Base-by-base conservation (phyloP, 2,797 vertebrate genomes). In the Brachyalestes nurse region DNA sequence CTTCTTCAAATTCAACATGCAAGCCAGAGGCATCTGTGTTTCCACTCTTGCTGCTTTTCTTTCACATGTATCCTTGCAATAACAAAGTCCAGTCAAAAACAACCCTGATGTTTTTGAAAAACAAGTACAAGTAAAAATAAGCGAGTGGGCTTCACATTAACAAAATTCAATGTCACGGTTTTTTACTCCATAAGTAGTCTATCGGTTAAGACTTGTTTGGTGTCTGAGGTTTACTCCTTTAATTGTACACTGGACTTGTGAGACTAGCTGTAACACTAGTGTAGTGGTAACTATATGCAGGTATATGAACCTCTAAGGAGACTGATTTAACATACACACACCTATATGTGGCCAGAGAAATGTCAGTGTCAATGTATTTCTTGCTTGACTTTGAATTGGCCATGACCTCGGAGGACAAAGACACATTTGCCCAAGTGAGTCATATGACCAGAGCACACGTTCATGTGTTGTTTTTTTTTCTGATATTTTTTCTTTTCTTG, bases 21-120 rank as follows among this genome's bases (percentile, higher is more conserved):
- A 23, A 75, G 40, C 72, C 57, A 83, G 78, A 58, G 77, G 75
- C 73, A 53, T 58, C 64, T 71, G 79, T 81, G 78, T 85, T 78
- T 84, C 47, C 77, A 40, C 51, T 73, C 70, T 70, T 64, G 65
- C 34, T 71, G 73, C 21, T 42, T 57, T 72, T 72, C 71, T n/a
- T 25, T 74, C 58, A 16, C 72, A 74, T 80, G 75, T 62, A 49
- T 47, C 55, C 75, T 65, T 53, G 38, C 51, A 55, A 53, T 80
- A 73, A 71, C 73, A 53, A 77, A 77, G 58, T 60, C 28, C 28
- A 66, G 75, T 66, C 55, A 57, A 80, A 13, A 77, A 42, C 16
- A 78, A 71, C 73, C 67, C 6, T 51, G 62, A 51, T 57, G n/a
- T n/a, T n/a, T n/a, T n/a, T n/a, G n/a, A n/a, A n/a, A n/a, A n/a